Evolutionary conservation across 2,113 vertebrate genomes (phyloP).

Genomic region (Ia io): DNA sequence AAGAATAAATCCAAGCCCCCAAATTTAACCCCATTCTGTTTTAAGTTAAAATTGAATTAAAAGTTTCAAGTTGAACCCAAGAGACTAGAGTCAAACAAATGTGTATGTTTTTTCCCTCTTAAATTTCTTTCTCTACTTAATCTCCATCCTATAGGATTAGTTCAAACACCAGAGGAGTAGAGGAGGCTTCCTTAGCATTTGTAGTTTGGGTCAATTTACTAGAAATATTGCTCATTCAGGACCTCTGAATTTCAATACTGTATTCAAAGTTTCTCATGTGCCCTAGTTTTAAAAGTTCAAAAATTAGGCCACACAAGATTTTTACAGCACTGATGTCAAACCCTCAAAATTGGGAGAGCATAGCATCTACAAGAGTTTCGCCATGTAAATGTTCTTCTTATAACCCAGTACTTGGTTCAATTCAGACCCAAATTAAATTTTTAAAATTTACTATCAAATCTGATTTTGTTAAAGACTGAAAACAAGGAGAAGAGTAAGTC

Average conservation of each 20-base stretch:
- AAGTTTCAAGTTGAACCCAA: background rate
- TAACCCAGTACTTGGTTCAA: background rate
- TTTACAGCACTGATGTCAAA: background rate
- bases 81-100: background rate
- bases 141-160: background rate
- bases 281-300: background rate
- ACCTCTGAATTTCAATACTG: background rate
- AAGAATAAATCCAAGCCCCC: background rate
- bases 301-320: background rate
- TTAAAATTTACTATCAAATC: background rate
- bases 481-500: background rate
- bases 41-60: conserved; percentile 11
- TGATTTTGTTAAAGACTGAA: background rate
- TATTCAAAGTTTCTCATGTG: background rate
- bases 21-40: background rate
- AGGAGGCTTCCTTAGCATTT: background rate
- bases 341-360: background rate
- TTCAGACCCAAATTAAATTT: background rate
- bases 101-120: background rate
- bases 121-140: background rate
- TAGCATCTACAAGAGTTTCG: background rate
- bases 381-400: background rate
- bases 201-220: background rate
- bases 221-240: background rate
- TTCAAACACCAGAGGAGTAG: background rate